Conservation (phyloP, 2,888 invertebrate species). For the Tineola bisselliella region DNA sequence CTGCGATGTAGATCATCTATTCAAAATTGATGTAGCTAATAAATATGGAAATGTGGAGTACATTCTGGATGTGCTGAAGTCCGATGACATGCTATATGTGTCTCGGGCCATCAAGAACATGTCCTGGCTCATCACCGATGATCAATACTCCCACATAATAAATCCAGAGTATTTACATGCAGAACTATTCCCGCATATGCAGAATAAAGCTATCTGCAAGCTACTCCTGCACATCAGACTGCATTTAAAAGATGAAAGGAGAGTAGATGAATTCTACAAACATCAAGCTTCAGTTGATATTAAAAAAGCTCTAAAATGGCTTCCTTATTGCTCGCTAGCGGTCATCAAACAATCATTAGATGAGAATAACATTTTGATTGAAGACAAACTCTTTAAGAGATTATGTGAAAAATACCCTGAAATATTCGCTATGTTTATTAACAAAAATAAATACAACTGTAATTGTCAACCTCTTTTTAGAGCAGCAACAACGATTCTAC, state of each 20-base stretch:
- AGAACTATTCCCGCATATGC: conserved; percentile 38
- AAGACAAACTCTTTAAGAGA: conserved; percentile 25
- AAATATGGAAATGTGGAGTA: conserved; percentile 33
- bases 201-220: conserved; percentile 35
- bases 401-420: conserved; percentile 27
- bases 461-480: neutral
- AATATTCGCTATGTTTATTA: conserved; percentile 24
- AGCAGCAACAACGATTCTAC: neutral
- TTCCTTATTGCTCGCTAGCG: conserved; percentile 35
- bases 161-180: conserved; percentile 39
- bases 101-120: conserved; percentile 39
- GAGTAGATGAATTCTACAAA: conserved; percentile 39
- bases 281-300: conserved; percentile 25
- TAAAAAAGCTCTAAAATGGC: conserved; percentile 34
- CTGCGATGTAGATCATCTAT: conserved; percentile 33
- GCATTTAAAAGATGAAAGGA: conserved; percentile 32
- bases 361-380: conserved; percentile 21
- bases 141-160: conserved; percentile 36
- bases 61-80: conserved; percentile 35
- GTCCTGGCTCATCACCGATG: conserved; percentile 42
- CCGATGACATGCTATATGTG: conserved; percentile 40
- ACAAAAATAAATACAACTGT: neutral
- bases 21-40: conserved; percentile 42
- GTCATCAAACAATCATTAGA: conserved; percentile 30
- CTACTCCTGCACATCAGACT: conserved; percentile 37